Conservation (phyloP, 2,888 invertebrate species). For the Venusia cambrica region DNA sequence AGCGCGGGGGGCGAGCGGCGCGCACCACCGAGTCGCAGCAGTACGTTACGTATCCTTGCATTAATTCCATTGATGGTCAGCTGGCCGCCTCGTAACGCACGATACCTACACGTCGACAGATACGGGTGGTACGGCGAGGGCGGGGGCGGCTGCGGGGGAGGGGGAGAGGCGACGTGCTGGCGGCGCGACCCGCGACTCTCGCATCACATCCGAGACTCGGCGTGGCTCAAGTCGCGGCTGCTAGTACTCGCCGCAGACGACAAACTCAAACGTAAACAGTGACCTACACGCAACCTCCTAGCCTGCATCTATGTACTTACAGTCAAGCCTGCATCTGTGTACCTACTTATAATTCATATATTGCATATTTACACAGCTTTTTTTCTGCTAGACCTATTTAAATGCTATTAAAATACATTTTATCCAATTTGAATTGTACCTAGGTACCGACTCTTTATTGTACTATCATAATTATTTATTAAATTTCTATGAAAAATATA, state of each 20-base stretch:
- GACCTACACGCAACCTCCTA: not conserved
- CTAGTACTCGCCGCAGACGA: constrained; percentile 53
- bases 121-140: constrained; percentile 60
- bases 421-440: no score
- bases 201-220: constrained; percentile 71
- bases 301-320: not conserved
- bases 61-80: no score
- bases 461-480: no score
- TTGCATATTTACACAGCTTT: no score
- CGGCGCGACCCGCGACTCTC: constrained; percentile 40
- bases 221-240: constrained; percentile 65
- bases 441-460: no score
- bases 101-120: constrained; percentile 59
- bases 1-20: constrained; percentile 38
- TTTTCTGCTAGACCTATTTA: no score
- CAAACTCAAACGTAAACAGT: constrained; percentile 11
- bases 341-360: no score
- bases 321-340: no score
- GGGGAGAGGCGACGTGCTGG: not conserved
- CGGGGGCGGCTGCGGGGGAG: constrained; percentile 29
- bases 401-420: no score
- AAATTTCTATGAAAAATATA: no score
- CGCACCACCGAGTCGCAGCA: constrained; percentile 40
- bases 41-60: no score
- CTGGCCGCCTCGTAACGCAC: no score